Conservation (phyloP, 2,113 vertebrate species). For the Scomber colias region DNA sequence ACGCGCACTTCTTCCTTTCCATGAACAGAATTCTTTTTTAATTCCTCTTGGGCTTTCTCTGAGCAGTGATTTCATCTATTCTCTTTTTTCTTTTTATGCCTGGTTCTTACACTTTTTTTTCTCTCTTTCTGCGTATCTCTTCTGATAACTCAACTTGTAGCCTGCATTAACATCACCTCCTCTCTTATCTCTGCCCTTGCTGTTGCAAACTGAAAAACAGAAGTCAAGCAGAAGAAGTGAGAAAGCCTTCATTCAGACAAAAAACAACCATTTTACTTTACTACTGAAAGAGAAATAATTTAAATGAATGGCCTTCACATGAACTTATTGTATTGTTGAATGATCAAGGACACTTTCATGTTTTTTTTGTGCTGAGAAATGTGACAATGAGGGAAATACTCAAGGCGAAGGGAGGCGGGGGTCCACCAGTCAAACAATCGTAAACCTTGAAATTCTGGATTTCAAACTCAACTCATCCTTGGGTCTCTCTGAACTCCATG, state of each 20-base stretch:
- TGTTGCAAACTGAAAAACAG: conserved; percentile 18
- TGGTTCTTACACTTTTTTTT: background rate
- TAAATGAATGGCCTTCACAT: too few relatives aligned
- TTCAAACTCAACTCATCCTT: too few relatives aligned
- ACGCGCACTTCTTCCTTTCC: conserved; percentile 7
- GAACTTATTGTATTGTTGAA: too few relatives aligned
- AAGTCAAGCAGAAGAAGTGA: conserved; percentile 16
- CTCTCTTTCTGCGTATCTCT: background rate
- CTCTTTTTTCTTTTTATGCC: background rate
- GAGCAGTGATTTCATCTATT: background rate
- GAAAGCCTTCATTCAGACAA: conserved; percentile 10
- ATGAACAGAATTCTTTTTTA: conserved; percentile 35
- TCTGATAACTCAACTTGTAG: background rate
- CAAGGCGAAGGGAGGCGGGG: too few relatives aligned
- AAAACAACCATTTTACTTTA: too few relatives aligned
- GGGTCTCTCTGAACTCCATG: too few relatives aligned
- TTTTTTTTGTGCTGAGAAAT: too few relatives aligned
- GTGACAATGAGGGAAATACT: too few relatives aligned
- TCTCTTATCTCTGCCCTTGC: background rate
- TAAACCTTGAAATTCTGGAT: too few relatives aligned
- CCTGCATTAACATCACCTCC: background rate
- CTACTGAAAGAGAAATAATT: too few relatives aligned
- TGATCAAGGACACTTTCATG: too few relatives aligned
- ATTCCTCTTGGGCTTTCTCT: conserved; percentile 1
- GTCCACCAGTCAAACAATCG: too few relatives aligned